Evolutionary conservation across 2,113 vertebrate genomes (phyloP).

Genomic region (Bombycilla garrulus): DNA sequence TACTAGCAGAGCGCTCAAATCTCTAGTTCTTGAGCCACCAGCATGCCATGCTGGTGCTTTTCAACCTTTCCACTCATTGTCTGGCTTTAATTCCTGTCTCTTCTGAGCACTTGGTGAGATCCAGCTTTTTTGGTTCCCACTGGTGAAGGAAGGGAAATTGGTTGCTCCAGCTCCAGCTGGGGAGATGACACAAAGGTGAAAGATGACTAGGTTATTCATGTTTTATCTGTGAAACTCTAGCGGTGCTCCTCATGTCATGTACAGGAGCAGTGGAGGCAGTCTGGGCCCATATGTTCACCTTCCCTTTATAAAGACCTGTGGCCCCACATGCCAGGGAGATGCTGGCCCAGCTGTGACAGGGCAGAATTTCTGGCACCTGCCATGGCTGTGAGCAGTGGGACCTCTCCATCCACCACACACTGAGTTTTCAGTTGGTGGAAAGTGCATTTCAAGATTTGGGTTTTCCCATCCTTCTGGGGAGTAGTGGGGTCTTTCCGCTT

Average conservation of each 20-base stretch:
- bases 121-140: neutral
- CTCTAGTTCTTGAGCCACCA: neutral
- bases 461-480: neutral
- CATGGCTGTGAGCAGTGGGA: neutral
- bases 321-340: neutral
- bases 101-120: neutral
- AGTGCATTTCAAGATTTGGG: neutral
- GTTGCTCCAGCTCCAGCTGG: neutral
- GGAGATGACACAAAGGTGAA: neutral
- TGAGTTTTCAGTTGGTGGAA: neutral
- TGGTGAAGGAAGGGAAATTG: neutral
- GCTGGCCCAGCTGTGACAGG: neutral
- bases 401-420: neutral
- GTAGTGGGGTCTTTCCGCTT: neutral
- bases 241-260: neutral
- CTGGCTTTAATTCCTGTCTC: neutral
- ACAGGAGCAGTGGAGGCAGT: neutral
- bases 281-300: neutral
- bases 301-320: neutral
- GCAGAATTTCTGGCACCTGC: neutral
- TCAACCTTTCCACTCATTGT: neutral
- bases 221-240: neutral
- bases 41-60: neutral
- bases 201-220: neutral
- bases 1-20: neutral